Percentiles rank a stretch among this genome's conserved stretches.
phyloP scores from a whole-genome alignment of 2,888 invertebrate species.

The Trissoscelio sp. region DNA sequence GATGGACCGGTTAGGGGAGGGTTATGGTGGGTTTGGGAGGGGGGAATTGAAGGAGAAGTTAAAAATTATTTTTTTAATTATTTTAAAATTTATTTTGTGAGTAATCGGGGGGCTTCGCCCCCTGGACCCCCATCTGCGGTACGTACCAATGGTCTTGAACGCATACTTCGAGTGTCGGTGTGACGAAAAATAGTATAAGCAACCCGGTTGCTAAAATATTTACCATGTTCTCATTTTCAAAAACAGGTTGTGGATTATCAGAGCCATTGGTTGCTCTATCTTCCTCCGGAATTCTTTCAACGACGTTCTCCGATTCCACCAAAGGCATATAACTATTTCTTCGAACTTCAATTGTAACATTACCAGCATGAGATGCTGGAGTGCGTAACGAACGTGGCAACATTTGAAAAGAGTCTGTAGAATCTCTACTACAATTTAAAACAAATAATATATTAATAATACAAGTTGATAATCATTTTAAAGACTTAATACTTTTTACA shows the following conservation, averaged over 20 bases:
- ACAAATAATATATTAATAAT: background rate
- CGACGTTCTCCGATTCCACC: slow-evolving; percentile 62
- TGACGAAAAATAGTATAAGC: too few species aligned
- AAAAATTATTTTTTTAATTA: too few species aligned
- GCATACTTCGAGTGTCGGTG: too few species aligned
- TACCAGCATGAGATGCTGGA: slow-evolving; percentile 66
- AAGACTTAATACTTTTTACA: background rate
- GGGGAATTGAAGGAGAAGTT: background rate
- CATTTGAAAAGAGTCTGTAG: slow-evolving; percentile 2
- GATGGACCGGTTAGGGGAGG: too few species aligned
- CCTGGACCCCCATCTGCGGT: too few species aligned
- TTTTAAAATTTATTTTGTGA: too few species aligned
- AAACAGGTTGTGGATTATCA: slow-evolving; percentile 21
- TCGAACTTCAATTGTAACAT: slow-evolving; percentile 72
- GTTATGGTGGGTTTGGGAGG: too few species aligned
- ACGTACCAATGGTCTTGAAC: too few species aligned
- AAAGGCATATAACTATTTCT: slow-evolving; percentile 71
- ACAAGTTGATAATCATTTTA: background rate
- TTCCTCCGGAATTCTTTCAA: slow-evolving; percentile 68
- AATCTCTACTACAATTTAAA: slow-evolving; percentile 34
- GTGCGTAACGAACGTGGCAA: slow-evolving; percentile 3
- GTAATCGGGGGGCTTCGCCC: too few species aligned
- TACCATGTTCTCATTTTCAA: slow-evolving; percentile 83
- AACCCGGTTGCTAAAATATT: slow-evolving; percentile 61
- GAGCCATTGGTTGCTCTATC: slow-evolving; percentile 44